Percentiles rank a stretch among this genome's conserved stretches.
These are phyloP conservation scores for Rhea pennata DNA, from an alignment of 2,113 vertebrate genomes.

Conservation along the genomic window DNA sequence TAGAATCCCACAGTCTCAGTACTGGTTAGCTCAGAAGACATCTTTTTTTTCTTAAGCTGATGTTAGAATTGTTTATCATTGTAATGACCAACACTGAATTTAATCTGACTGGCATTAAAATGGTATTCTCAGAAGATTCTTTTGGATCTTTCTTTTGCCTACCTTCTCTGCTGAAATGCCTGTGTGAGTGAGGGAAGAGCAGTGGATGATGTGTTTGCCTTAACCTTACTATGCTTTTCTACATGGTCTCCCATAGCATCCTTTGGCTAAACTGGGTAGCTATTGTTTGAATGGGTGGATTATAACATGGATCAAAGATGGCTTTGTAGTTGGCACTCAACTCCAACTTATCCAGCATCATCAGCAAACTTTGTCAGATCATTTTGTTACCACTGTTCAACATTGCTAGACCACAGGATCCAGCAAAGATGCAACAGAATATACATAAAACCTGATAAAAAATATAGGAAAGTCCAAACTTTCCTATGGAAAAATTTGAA, in stretches of 20 bases:
- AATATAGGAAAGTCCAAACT: not conserved
- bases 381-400: not conserved
- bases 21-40: not conserved
- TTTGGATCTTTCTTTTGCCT: not conserved
- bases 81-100: not conserved
- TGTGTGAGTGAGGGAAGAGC: too few species aligned
- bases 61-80: not conserved
- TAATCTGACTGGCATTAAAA: not conserved
- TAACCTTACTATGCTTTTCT: too few species aligned
- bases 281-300: too few species aligned
- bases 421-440: not conserved
- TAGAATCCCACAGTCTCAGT: not conserved
- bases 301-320: too few species aligned
- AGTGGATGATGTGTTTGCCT: too few species aligned
- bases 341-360: not conserved
- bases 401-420: not conserved
- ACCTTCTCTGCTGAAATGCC: too few species aligned
- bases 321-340: not conserved
- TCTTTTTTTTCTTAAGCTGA: not conserved
- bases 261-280: too few species aligned
- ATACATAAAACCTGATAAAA: not conserved
- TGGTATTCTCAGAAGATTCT: not conserved
- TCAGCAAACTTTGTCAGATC: not conserved
- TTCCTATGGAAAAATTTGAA: not conserved
- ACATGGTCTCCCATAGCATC: too few species aligned